These are phyloP conservation scores for Enteromius thamalakanensis DNA, from an alignment of 2,797 vertebrate species.

Conservation along the genomic window DNA sequence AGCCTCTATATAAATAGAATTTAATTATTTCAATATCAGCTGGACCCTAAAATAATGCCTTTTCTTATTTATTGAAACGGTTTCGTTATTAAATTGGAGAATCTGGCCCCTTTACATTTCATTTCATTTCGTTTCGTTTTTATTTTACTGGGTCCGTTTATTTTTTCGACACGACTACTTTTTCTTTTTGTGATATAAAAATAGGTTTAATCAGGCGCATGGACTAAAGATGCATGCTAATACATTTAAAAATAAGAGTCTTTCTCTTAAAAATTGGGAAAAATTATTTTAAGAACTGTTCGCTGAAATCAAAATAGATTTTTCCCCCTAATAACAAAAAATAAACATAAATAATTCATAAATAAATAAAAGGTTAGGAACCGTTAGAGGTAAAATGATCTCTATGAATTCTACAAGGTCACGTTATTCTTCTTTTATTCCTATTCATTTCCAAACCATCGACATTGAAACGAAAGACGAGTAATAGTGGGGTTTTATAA, in stretches of 20 bases:
- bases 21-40: neutral
- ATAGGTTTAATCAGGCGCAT: neutral
- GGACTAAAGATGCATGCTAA: neutral
- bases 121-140: neutral
- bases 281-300: neutral
- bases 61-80: neutral
- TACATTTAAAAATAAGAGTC: neutral
- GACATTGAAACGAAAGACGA: neutral
- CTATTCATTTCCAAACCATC: neutral
- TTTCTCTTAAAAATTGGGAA: neutral
- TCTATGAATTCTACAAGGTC: neutral
- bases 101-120: neutral
- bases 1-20: neutral
- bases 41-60: neutral
- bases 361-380: neutral
- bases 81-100: neutral
- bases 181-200: neutral
- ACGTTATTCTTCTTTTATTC: neutral
- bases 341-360: no score
- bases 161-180: neutral
- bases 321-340: neutral
- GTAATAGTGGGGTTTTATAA: neutral
- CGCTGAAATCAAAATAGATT: neutral
- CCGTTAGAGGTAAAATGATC: neutral
- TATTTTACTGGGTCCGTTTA: neutral